phyloP scores from a whole-genome alignment of 2,888 invertebrate genomes.

The Drosophila anomelani region DNA sequence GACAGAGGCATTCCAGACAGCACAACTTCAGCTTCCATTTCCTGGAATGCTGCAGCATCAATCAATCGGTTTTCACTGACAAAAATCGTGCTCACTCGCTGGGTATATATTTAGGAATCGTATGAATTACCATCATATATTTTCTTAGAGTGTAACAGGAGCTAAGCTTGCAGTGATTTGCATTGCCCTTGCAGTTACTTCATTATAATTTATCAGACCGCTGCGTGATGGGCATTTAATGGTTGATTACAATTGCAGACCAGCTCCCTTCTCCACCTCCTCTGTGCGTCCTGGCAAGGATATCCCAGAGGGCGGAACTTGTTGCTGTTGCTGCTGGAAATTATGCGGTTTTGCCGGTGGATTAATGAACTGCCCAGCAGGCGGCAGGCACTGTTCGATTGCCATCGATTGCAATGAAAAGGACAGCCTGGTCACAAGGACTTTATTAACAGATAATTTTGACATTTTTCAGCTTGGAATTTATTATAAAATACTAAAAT shows the following conservation, averaged over 20 bases:
- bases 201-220: conserved; percentile 29
- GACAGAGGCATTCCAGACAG: conserved; percentile 2
- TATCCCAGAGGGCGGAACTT: not conserved
- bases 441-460: not conserved
- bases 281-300: not conserved
- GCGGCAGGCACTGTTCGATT: conserved; percentile 3
- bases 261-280: not conserved
- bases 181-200: conserved; percentile 24
- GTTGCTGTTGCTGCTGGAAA: conserved; percentile 49
- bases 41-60: not conserved
- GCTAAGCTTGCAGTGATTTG: conserved; percentile 13
- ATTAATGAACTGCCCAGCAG: conserved; percentile 44
- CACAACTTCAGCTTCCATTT: not conserved
- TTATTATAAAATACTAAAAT: not conserved
- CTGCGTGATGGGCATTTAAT: conserved; percentile 26
- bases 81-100: not conserved
- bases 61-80: not conserved
- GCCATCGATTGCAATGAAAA: conserved; percentile 1
- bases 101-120: too few relatives aligned
- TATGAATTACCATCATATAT: too few relatives aligned
- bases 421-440: too few relatives aligned
- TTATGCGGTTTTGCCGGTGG: conserved; percentile 49
- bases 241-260: conserved; percentile 18
- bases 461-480: not conserved
- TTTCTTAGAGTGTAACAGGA: not conserved